These are phyloP conservation scores for Chelon auratus DNA, from an alignment of 2,797 vertebrate genomes.

Conservation along the genomic window DNA sequence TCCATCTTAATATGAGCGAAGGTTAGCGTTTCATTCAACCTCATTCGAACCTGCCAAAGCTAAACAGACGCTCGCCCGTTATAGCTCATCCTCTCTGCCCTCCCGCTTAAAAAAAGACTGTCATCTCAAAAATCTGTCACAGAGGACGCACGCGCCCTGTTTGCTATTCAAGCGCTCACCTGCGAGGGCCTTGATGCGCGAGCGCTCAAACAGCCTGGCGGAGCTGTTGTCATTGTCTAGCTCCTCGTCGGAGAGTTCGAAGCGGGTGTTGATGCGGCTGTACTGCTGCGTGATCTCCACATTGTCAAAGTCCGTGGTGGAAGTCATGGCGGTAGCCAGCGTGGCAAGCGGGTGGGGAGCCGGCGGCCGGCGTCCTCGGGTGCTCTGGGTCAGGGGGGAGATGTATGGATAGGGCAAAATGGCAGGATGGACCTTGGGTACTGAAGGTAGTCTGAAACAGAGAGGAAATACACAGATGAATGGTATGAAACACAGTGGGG, in stretches of 20 bases:
- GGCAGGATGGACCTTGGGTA: conserved; percentile 19
- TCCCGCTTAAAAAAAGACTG: conserved; percentile 39
- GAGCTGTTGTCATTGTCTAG: conserved; percentile 98
- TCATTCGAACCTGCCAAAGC: conserved; percentile 24
- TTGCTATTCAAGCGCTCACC: conserved; percentile 81
- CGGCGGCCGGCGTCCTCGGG: conserved; percentile 64
- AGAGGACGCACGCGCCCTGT: conserved; percentile 38
- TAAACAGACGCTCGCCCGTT: conserved; percentile 23
- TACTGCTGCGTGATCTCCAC: conserved; percentile 95
- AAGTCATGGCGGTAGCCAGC: conserved; percentile 81
- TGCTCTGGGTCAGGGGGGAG: conserved; percentile 24
- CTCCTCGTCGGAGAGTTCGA: conserved; percentile 91
- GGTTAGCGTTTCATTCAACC: not conserved
- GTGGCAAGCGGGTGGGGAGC: conserved; percentile 37
- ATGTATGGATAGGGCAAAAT: conserved; percentile 22
- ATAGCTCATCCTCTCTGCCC: conserved; percentile 35
- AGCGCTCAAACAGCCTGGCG: conserved; percentile 94
- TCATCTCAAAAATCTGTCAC: conserved; percentile 40
- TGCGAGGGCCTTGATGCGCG: conserved; percentile 98
- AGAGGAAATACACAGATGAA: conserved; percentile 19
- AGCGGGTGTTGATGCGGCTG: conserved; percentile 92
- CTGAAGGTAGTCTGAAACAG: conserved; percentile 56
- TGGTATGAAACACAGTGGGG: too few relatives aligned
- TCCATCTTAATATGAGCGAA: not conserved
- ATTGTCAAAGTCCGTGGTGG: conserved; percentile 94